Percentiles rank a stretch among this genome's conserved stretches.
phyloP scores from a whole-genome alignment of 2,888 invertebrate genomes.

The Melikaiella ostensackeni region DNA sequence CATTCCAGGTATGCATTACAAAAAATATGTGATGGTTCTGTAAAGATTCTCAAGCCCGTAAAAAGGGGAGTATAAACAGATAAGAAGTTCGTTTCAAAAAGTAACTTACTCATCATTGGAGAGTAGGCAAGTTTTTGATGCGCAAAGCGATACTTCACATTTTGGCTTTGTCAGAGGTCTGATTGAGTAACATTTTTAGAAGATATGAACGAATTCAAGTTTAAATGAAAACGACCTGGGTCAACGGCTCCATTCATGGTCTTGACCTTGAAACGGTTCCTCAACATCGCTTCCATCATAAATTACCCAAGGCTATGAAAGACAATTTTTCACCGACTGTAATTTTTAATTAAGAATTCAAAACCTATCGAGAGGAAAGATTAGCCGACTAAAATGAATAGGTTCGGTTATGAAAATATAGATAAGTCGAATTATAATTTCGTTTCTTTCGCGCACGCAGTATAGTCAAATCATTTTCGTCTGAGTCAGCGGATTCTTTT shows the following conservation, averaged over 20 bases:
- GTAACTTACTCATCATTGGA: too few species aligned
- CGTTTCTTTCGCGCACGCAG: conserved; percentile 2
- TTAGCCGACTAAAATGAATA: conserved; percentile 31
- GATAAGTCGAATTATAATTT: conserved; percentile 38
- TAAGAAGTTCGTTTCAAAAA: too few species aligned
- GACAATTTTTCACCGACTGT: conserved; percentile 36
- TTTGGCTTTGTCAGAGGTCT: too few species aligned
- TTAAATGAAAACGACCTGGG: conserved; percentile 63
- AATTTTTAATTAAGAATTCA: conserved; percentile 39
- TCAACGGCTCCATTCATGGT: conserved; percentile 59
- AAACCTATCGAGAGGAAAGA: conserved; percentile 9
- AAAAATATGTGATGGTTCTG: too few species aligned
- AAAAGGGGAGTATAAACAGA: too few species aligned
- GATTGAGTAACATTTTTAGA: background rate
- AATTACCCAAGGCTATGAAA: conserved; percentile 21
- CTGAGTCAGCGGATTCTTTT: conserved; percentile 39
- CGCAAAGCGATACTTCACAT: too few species aligned
- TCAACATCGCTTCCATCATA: conserved; percentile 51
- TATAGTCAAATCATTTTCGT: conserved; percentile 40
- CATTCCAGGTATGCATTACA: too few species aligned
- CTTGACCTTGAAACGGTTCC: conserved; percentile 58
- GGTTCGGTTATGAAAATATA: conserved; percentile 28
- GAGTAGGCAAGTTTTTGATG: too few species aligned
- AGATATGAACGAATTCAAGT: conserved; percentile 29
- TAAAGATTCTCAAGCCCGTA: too few species aligned